phyloP scores from a whole-genome alignment of 2,113 vertebrate species.

The Paracanthobrama guichenoti region DNA sequence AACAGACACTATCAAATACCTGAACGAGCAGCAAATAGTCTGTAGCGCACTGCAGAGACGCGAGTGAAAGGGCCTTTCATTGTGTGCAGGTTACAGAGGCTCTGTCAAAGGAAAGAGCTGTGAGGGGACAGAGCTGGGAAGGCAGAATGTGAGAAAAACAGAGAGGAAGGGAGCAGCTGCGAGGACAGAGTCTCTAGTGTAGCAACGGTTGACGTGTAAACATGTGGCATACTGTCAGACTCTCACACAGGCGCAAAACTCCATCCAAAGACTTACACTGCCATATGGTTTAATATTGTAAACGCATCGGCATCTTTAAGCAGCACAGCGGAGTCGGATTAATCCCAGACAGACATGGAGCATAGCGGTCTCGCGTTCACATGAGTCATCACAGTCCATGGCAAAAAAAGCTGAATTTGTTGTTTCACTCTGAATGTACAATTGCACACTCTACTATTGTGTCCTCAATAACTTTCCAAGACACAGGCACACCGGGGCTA shows the following conservation, averaged over 20 bases:
- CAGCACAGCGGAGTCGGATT: not conserved
- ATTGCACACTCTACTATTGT: conserved; percentile 24
- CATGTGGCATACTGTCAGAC: conserved; percentile 16
- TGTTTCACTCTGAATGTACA: conserved; percentile 27
- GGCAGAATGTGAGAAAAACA: not conserved
- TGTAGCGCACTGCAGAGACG: conserved; percentile 1
- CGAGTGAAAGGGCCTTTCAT: conserved; percentile 5
- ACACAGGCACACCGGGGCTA: not conserved
- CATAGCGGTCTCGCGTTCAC: conserved; percentile 33
- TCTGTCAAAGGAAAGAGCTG: conserved; percentile 15
- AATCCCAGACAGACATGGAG: conserved; percentile 29
- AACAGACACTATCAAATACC: conserved; percentile 29
- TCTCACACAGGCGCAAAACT: not conserved
- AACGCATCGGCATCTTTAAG: conserved; percentile 13
- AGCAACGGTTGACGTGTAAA: not conserved
- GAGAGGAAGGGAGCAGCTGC: not conserved
- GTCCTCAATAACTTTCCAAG: not conserved
- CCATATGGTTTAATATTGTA: conserved; percentile 27
- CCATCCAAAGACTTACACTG: conserved; percentile 2
- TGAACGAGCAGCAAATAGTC: conserved; percentile 33
- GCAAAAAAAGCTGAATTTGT: conserved; percentile 33
- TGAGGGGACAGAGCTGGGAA: not conserved
- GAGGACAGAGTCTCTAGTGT: conserved; percentile 29
- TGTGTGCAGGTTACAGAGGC: conserved; percentile 20
- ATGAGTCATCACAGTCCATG: conserved; percentile 42